A percentile compares a stretch with the other conserved stretches of the same genome.
Evolutionary conservation across 2,888 invertebrate genomes (phyloP).

Genomic region (Branchellion lobata): DNA sequence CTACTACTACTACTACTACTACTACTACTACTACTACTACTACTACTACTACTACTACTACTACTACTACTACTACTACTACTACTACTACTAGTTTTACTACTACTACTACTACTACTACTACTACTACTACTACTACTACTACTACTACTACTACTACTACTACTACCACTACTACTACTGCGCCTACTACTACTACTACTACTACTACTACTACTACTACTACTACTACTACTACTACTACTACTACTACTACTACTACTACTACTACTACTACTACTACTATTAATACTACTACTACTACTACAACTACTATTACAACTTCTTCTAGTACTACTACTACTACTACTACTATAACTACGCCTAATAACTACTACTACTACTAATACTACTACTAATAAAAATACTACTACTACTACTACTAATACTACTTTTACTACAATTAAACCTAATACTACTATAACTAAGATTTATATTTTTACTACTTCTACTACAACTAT

Average conservation of each 20-base stretch:
- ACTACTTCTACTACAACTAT: background rate
- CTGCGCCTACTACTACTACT: background rate
- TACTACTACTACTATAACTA: background rate
- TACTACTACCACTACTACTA: slow-evolving; percentile 14
- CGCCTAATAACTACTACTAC: background rate
- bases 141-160: slow-evolving; percentile 10
- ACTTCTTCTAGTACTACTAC: background rate
- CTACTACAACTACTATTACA: slow-evolving; percentile 11
- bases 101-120: background rate
- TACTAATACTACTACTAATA: background rate
- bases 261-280: slow-evolving; percentile 18
- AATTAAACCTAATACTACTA: background rate
- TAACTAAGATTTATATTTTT: background rate
- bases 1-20: slow-evolving; percentile 22
- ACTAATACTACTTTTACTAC: background rate
- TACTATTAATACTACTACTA: slow-evolving; percentile 1
- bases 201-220: slow-evolving; percentile 10
- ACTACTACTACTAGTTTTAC: slow-evolving; percentile 5
- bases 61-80: slow-evolving; percentile 6
- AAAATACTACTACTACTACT: background rate
- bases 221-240: slow-evolving; percentile 21
- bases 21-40: slow-evolving; percentile 21
- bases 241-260: slow-evolving; percentile 20
- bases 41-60: slow-evolving; percentile 15
- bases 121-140: background rate